Percentiles rank a stretch among this genome's conserved stretches.
These are phyloP conservation scores for Drosophila ogumai DNA, from an alignment of 1,140 invertebrate genomes.

Conservation along the genomic window DNA sequence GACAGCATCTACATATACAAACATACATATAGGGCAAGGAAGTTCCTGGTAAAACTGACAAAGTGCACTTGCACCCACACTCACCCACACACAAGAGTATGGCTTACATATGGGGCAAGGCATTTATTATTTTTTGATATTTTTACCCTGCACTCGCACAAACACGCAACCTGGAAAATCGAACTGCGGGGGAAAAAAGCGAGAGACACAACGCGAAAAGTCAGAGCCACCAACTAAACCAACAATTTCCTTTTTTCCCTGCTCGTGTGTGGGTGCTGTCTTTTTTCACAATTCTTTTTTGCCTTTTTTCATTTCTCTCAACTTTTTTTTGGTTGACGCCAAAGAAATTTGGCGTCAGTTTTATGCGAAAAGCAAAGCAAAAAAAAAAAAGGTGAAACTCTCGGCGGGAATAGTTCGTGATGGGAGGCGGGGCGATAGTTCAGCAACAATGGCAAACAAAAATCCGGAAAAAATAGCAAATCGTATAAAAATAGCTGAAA, in stretches of 20 bases:
- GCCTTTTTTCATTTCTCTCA: neutral
- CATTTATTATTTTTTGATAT: constrained; percentile 78
- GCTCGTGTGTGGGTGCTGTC: constrained; percentile 26
- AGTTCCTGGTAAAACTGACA: constrained; percentile 68
- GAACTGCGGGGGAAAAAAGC: constrained; percentile 41
- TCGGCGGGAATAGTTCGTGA: constrained; percentile 10
- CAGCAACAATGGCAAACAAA: constrained; percentile 76
- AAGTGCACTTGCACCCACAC: constrained; percentile 53
- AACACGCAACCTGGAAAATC: constrained; percentile 60
- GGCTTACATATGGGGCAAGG: constrained; percentile 32
- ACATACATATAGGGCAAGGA: constrained; percentile 17
- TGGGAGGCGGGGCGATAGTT: constrained; percentile 4
- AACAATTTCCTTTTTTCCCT: constrained; percentile 37
- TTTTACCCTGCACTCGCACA: constrained; percentile 38
- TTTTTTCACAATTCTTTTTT: constrained; percentile 16
- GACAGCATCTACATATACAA: neutral
- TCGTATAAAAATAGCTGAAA: constrained; percentile 77
- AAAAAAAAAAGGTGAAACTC: constrained; percentile 57
- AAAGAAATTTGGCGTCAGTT: constrained; percentile 83
- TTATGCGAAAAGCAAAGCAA: constrained; percentile 55
- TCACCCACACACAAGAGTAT: constrained; percentile 14
- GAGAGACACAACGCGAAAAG: constrained; percentile 55
- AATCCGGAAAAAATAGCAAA: constrained; percentile 80
- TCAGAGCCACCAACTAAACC: constrained; percentile 59
- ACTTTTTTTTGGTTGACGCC: constrained; percentile 71